These are phyloP conservation scores for Adineta ricciae DNA, from an alignment of 2,888 invertebrate genomes.

Conservation along the genomic window DNA sequence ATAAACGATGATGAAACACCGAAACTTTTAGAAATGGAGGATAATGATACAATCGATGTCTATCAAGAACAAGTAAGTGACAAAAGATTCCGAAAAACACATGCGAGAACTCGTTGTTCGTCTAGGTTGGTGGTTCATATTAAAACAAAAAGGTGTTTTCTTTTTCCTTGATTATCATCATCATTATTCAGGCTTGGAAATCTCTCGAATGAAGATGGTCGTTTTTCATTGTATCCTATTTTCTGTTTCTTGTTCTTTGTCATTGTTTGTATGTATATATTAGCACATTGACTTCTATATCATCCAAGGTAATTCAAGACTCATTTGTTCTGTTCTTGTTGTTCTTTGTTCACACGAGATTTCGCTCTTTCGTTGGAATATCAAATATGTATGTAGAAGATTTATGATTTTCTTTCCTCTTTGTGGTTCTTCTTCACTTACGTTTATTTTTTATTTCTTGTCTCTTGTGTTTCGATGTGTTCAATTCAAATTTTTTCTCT, in stretches of 20 bases:
- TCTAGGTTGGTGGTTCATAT: not conserved
- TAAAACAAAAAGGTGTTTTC: not conserved
- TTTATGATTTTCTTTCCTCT: not conserved
- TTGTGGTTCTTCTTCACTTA: not conserved
- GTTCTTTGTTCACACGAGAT: not conserved
- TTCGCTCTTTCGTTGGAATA: not conserved
- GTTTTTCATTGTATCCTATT: not conserved
- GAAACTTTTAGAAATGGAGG: constrained; percentile 59
- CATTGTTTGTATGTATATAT: not conserved
- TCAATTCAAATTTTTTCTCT: not conserved
- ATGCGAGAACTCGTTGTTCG: not conserved
- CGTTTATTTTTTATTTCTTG: constrained; percentile 5
- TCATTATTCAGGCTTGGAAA: not conserved
- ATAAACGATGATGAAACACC: constrained; percentile 65
- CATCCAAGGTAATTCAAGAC: not conserved
- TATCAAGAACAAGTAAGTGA: constrained; percentile 52
- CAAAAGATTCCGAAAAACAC: not conserved
- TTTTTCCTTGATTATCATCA: not conserved
- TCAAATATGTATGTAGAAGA: not conserved
- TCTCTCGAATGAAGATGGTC: not conserved
- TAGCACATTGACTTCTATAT: not conserved
- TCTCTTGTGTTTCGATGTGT: not conserved
- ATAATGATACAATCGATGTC: constrained; percentile 64
- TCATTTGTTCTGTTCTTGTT: not conserved
- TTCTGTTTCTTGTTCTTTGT: not conserved